These are phyloP conservation scores for Zaprionus taronus DNA, from an alignment of 1,140 invertebrate species.

Conservation along the genomic window DNA sequence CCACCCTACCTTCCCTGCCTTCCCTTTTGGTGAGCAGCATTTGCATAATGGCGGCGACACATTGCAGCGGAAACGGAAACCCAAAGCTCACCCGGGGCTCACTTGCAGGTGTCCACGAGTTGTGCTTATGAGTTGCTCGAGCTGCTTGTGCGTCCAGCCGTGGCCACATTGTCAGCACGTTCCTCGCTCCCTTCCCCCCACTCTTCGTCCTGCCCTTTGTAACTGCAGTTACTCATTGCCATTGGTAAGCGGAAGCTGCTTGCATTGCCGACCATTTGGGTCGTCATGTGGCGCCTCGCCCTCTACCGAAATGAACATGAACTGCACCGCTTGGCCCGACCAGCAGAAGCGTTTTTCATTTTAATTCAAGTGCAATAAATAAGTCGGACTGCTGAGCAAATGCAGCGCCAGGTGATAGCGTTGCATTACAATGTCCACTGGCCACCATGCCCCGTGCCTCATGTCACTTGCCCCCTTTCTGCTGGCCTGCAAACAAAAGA, in stretches of 20 bases:
- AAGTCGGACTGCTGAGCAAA: conserved; percentile 51
- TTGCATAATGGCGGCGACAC: conserved; percentile 80
- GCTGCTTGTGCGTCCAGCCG: conserved; percentile 53
- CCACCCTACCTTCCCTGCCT: too few relatives aligned
- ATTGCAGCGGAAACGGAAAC: conserved; percentile 79
- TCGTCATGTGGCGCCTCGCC: conserved; percentile 20
- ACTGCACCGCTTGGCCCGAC: conserved; percentile 30
- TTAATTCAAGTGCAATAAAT: conserved; percentile 69
- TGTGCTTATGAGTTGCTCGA: conserved; percentile 76
- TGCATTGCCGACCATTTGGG: conserved; percentile 37
- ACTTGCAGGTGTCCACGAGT: conserved; percentile 62
- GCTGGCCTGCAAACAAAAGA: conserved; percentile 7
- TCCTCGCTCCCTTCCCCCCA: not conserved
- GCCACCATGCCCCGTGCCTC: not conserved
- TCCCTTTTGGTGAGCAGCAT: conserved; percentile 32
- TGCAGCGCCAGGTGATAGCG: conserved; percentile 49
- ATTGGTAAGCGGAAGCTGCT: conserved; percentile 56
- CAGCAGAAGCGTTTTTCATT: conserved; percentile 59
- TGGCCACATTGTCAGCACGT: conserved; percentile 31
- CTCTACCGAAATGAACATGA: conserved; percentile 32
- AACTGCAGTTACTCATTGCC: conserved; percentile 38
- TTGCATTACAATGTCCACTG: conserved; percentile 43
- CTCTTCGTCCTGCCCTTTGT: not conserved
- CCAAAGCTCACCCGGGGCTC: conserved; percentile 41
- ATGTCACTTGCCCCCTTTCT: not conserved